Evolutionary conservation across 2,113 vertebrate species (phyloP), one percentile per base, ranked within the genome.

Genomic region (Pelvicachromis taeniatus): DNA sequence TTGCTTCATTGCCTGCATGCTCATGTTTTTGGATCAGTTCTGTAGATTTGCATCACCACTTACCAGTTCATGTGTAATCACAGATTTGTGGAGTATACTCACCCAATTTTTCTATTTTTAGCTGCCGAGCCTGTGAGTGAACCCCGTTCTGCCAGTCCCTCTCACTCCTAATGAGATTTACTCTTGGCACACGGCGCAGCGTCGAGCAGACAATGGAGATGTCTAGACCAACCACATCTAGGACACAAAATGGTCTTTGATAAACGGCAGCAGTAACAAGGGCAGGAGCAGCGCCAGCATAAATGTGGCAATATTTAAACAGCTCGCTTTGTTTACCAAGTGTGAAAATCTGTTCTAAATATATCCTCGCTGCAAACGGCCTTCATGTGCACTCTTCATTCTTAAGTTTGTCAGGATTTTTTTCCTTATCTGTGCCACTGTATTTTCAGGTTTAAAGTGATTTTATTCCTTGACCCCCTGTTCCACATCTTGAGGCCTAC

Each of bases 111-210:
- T 90, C 84, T 92, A 92, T 90, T 86, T 94, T 89, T 92, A 92
- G 86, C 58, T 1, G 5, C 53, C 12, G 48, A 45, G 79, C 7
- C 59, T 38, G 53, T 61, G 78, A 83, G 50, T n/a, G 85, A 90
- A 84, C 45, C 79, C 58, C 10, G 54, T 48, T 85, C 73, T 78
- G 59, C 77, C 88, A 68, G 31, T 83, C 56, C 53, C 68, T 81
- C 88, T 84, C 79, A 19, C 81, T 80, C 31, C 70, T 88, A 90
- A 92, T 88, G 87, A 91, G 88, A 89, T 92, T 91, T 89, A 55
- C 80, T 87, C 63, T 81, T 89, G 85, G 85, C 89, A 84, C 61
- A 35, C 33, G 23, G 26, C 77, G 85, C 63, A 35, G 26, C 12
- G 52, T 7, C 1, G 31, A 48, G 81, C 40, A 45, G 68, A 90